Evolutionary conservation across 2,113 vertebrate species (phyloP), one percentile per base, ranked within the genome.

Genomic region (Mola mola): DNA sequence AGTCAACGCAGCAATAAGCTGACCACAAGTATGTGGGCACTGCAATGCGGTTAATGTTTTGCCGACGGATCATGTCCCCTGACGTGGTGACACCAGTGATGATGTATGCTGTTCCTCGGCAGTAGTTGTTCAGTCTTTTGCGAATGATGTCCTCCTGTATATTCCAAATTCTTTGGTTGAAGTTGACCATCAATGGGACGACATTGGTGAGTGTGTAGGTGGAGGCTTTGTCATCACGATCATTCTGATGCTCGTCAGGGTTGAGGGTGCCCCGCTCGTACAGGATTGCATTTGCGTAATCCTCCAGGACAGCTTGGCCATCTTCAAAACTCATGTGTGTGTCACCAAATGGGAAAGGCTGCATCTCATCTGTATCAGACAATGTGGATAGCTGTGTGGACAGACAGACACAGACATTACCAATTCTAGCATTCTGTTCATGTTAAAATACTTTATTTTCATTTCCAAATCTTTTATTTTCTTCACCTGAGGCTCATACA

Each of bases 151-250:
- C 67, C 78, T 91, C 86, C 0, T 93, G 92, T 51, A 68, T 53
- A 4, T 83, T 88, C 93, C 94, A 94, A 28, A 89, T 52, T 0
- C 78, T 73, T 0, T 58, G 3, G 0, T 84, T 90, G 64, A 94
- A 91, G 12, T 86, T 81, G 1, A 69, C 78, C 33, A 74, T 17
- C 63, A 87, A 19, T 0, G 88, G 90, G 8, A 92, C 88, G 1
- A 91, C 78, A 9, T 92, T 91, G 46, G 90, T 92, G 53, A 92
- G 78, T 24, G 89, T 90, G 83, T 92, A 92, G 24, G 90, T 90
- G 59, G 90, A 71, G 21, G 89, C 84, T 67, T 91, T 91, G 89
- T 92, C 90, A 0, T 86, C 73, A 0, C 19, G 85, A 0, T 90
- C 68, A 0, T 75, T 67, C 78, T 92, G 89, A 53, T 92, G 90